Base-by-base conservation (phyloP, 2,797 vertebrate species). In the Hippocampus kuda region DNA sequence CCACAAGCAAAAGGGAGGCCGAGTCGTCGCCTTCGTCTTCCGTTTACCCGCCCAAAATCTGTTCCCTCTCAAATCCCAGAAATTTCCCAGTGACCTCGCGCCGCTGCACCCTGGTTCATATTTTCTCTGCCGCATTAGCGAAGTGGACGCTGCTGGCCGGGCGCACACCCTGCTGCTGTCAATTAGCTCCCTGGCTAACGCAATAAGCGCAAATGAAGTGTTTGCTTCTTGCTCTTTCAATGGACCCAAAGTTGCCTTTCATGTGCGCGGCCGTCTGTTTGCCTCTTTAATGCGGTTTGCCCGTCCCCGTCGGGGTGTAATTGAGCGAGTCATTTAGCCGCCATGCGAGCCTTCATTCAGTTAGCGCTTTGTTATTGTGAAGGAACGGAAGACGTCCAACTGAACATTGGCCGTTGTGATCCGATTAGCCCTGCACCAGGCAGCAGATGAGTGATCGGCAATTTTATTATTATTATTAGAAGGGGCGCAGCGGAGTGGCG, bases 211-310 rank as follows among this genome's bases (percentile, higher is more conserved):
- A 89, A 91, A 92, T 88, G 73, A 88, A 92, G 89, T 91, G 89
- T 91, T 90, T 91, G 87, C 87, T 91, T 89, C 87, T 90, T 90
- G 88, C 87, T 90, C 87, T 89, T 91, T 85, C 89, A 88, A 91
- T 83, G 88, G 88, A 75, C 84, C 82, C 87, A 86, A 90, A 89
- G 89, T 89, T 89, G 89, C 83, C 88, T 91, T 91, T 91, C 83
- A 89, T 91, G 87, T 90, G 70, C 20, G 75, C 77, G 81, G 85
- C 83, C 75, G 79, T 90, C 89, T 92, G 91, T 90, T 90, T 83
- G 86, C 84, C 71, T 66, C 79, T 83, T 61, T 92, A 91, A 92
- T 87, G 61, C 73, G 80, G 89, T 91, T 92, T 91, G 83, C 18
- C 70, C 66, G 84, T 89, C 88, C 89, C 87, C 85, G 86, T 82